Conservation (phyloP, 2,113 vertebrate genomes). For the Tautogolabrus adspersus region DNA sequence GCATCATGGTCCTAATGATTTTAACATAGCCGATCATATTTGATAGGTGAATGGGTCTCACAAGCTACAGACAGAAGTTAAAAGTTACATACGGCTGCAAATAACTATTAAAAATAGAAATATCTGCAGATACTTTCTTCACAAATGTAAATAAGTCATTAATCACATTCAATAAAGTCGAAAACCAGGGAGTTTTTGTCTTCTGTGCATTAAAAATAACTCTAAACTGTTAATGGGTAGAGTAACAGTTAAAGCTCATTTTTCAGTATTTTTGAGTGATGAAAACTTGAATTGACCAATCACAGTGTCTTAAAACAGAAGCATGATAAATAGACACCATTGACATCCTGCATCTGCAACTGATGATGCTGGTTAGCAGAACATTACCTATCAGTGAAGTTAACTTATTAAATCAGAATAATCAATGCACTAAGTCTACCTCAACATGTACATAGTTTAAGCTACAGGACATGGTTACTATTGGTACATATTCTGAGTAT, state of each 20-base stretch:
- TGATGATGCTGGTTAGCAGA: slow-evolving; percentile 4
- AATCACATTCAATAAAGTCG: neutral
- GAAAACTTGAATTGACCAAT: slow-evolving; percentile 31
- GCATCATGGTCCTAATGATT: neutral
- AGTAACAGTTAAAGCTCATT: slow-evolving; percentile 7
- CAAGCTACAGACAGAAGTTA: neutral
- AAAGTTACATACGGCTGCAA: neutral
- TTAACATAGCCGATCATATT: neutral
- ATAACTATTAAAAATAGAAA: no score
- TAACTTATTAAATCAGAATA: slow-evolving; percentile 44
- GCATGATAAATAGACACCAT: slow-evolving; percentile 54
- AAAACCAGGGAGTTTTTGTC: neutral
- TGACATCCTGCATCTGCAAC: slow-evolving; percentile 59
- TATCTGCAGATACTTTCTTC: no score
- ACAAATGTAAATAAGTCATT: neutral
- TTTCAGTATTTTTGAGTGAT: slow-evolving; percentile 13
- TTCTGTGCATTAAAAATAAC: neutral
- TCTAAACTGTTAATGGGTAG: slow-evolving; percentile 1
- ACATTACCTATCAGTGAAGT: slow-evolving; percentile 17
- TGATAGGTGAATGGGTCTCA: neutral
- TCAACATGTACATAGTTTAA: neutral
- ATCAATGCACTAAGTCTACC: slow-evolving; percentile 23
- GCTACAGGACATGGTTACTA: neutral
- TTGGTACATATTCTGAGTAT: slow-evolving; percentile 1
- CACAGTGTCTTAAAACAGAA: slow-evolving; percentile 24